These are phyloP conservation scores for Noturus placidus DNA, from an alignment of 2,113 vertebrate species.

Conservation along the genomic window DNA sequence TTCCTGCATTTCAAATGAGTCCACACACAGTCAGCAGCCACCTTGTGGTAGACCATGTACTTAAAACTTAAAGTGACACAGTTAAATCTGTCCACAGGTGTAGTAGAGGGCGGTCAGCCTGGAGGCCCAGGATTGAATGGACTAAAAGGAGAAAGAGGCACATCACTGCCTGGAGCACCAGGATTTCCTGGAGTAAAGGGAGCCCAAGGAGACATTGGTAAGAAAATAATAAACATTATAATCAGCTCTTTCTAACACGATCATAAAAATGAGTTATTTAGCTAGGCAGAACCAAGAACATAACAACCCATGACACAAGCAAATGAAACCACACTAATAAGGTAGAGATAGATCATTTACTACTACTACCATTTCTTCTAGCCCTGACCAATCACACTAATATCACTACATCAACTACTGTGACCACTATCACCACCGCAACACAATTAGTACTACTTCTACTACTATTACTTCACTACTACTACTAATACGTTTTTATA, in stretches of 20 bases:
- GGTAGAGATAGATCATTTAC: neutral
- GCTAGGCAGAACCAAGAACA: neutral
- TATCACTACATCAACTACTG: neutral
- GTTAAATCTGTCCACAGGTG: slow-evolving; percentile 58
- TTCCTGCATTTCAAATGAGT: neutral
- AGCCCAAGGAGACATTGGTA: slow-evolving; percentile 79
- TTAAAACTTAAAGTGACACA: neutral
- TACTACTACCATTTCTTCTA: neutral
- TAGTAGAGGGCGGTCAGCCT: slow-evolving; percentile 67
- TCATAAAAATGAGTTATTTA: neutral
- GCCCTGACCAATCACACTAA: too few relatives aligned
- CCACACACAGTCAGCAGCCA: neutral
- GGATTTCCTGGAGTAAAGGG: slow-evolving; percentile 82
- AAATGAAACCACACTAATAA: neutral
- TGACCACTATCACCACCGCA: too few relatives aligned
- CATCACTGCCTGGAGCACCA: slow-evolving; percentile 70
- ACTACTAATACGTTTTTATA: too few relatives aligned
- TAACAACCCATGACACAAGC: neutral
- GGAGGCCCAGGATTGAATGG: slow-evolving; percentile 81
- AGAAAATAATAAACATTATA: slow-evolving; percentile 40
- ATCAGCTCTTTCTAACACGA: neutral
- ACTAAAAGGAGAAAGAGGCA: slow-evolving; percentile 83
- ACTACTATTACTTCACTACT: too few relatives aligned
- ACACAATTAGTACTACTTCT: too few relatives aligned
- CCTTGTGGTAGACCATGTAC: neutral